Evolutionary conservation across 2,888 invertebrate species (phyloP).

Genomic region (Ectemnius cavifrons): DNA sequence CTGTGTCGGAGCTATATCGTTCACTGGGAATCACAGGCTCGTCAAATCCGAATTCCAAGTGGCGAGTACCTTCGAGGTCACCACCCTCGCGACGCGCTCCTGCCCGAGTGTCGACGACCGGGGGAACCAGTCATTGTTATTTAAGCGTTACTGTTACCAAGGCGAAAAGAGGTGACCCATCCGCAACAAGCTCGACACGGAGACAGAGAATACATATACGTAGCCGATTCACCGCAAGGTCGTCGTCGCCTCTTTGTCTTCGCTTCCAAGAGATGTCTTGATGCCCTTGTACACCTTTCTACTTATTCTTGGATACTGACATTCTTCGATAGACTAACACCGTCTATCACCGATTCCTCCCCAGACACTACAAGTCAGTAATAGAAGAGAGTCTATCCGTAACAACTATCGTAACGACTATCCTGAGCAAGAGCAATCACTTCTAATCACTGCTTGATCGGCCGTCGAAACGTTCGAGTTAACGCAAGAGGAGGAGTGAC

Average conservation of each 20-base stretch:
- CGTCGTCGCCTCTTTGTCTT: neutral
- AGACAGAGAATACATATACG: neutral
- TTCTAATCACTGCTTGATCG: neutral
- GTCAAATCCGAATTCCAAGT: conserved; percentile 39
- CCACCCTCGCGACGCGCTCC: neutral
- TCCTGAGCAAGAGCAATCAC: neutral
- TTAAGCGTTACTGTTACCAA: conserved; percentile 47
- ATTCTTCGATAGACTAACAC: no score
- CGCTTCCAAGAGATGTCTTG: neutral
- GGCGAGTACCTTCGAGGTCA: conserved; percentile 30
- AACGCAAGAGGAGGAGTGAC: conserved; percentile 6
- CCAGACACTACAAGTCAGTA: no score
- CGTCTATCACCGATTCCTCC: no score
- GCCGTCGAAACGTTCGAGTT: conserved; percentile 14
- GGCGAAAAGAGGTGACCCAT: conserved; percentile 35
- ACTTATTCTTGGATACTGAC: neutral
- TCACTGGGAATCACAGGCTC: conserved; percentile 21
- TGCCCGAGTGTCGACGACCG: conserved; percentile 36
- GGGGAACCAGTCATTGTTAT: conserved; percentile 33
- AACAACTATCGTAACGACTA: no score
- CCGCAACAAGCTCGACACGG: conserved; percentile 6
- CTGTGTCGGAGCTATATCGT: conserved; percentile 4
- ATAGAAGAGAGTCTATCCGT: no score
- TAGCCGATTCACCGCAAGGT: neutral
- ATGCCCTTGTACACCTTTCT: conserved; percentile 6